Base-by-base conservation (phyloP, 2,797 vertebrate genomes). In the Pangasius macronema region DNA sequence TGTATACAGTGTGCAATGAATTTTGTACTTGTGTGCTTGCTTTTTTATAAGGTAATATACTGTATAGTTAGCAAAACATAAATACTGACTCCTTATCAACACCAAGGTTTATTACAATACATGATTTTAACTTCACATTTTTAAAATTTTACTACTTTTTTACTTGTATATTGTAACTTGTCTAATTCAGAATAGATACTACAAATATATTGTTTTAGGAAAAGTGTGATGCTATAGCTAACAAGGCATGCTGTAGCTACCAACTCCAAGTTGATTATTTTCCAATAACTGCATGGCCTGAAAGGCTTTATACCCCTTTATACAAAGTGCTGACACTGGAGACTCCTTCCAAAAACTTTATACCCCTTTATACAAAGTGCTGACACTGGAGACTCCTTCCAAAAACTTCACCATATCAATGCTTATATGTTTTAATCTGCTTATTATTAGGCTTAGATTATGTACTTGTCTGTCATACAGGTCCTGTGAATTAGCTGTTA, bases 311-410 rank as follows among this genome's bases (percentile, higher is more conserved):
- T 30, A 30, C 55, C 5, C 22, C 55, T 57, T 57, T 57, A n/a
- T n/a, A 46, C 33, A 70, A 70, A 72, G 7, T 72, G 20, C 33
- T 72, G 68, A 72, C 36, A 72, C 68, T 73, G 39, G 36, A 73
- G 39, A 14, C 36, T 73, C 70, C 39, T 73, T 73, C 39, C 70
- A 73, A 46, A 68, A 68, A 68, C 16, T 2, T 39, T n/a, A n/a
- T n/a, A n/a, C n/a, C n/a, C n/a, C n/a, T n/a, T n/a, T n/a, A n/a
- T n/a, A 46, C 33, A 70, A 70, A 72, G 7, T 72, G 20, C 33
- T 72, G 68, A 72, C 36, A 72, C 68, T 73, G 39, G 36, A 73
- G 39, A 14, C 36, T 73, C 70, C 39, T 73, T 73, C 39, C 70
- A 73, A 46, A 68, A 68, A 68, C 16, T 2, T 39, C 18, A 33